A percentile compares a stretch with the other conserved stretches of the same genome.
These are phyloP conservation scores for Drosophila setifemur DNA, from an alignment of 1,140 invertebrate species.

Conservation along the genomic window DNA sequence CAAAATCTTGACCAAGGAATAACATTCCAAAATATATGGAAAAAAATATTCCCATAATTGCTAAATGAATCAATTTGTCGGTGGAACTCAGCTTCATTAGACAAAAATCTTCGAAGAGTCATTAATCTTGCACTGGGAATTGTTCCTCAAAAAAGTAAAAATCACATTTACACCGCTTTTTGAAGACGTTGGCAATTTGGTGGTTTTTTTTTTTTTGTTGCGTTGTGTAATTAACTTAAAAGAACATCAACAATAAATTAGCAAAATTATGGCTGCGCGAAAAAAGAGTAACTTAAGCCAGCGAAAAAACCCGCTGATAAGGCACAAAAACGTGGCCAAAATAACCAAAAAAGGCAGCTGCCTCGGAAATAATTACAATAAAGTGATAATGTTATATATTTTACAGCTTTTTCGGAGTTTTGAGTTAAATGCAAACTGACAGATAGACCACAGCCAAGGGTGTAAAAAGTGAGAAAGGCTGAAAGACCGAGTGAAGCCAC, in stretches of 20 bases:
- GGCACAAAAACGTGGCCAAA: conserved; percentile 25
- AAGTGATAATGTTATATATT: conserved; percentile 68
- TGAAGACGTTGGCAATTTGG: too few species aligned
- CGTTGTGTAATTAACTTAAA: conserved; percentile 64
- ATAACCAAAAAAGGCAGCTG: conserved; percentile 5
- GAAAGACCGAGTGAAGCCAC: not conserved
- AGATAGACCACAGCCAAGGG: conserved; percentile 39
- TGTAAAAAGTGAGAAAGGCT: too few species aligned
- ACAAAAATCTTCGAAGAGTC: not conserved
- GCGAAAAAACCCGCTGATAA: conserved; percentile 51
- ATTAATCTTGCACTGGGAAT: conserved; percentile 23
- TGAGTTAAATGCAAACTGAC: conserved; percentile 67
- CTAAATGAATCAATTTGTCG: conserved; percentile 25
- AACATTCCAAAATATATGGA: not conserved
- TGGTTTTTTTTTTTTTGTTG: not conserved
- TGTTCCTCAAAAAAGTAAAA: conserved; percentile 5
- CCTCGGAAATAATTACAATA: conserved; percentile 64
- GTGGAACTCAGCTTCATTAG: conserved; percentile 17
- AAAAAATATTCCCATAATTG: not conserved
- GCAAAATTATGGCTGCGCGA: conserved; percentile 67
- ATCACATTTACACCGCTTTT: too few species aligned
- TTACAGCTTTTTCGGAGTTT: conserved; percentile 33
- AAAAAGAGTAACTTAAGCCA: conserved; percentile 56
- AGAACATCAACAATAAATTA: conserved; percentile 72
- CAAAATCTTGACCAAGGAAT: conserved; percentile 38